Percentiles rank a stretch among this genome's conserved stretches.
Conservation (phyloP, 2,888 invertebrate species). For the Candidula unifasciata region DNA sequence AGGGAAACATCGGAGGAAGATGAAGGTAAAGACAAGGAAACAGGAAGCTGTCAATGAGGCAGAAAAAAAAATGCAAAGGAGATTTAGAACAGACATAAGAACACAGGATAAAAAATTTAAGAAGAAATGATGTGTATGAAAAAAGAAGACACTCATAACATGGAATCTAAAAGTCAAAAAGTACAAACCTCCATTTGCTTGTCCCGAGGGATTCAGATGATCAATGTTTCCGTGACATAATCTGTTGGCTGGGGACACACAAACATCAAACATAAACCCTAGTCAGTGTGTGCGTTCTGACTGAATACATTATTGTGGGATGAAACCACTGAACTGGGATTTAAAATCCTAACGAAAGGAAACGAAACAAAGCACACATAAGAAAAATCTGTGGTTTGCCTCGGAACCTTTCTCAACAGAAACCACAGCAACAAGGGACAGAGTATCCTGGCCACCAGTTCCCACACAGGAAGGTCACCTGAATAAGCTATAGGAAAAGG, state of each 20-base stretch:
- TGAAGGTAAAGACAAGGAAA: neutral
- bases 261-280: neutral
- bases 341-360: too few species aligned
- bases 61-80: neutral
- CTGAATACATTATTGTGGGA: too few species aligned
- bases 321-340: too few species aligned
- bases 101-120: neutral
- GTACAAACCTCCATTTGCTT: conserved; percentile 23
- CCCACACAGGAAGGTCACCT: too few species aligned
- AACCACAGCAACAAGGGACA: too few species aligned
- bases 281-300: too few species aligned
- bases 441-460: too few species aligned
- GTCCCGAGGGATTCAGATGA: conserved; percentile 22
- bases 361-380: too few species aligned
- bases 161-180: neutral
- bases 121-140: neutral
- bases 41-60: neutral
- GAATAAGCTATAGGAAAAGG: too few species aligned
- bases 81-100: neutral
- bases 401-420: too few species aligned
- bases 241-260: conserved; percentile 4
- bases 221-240: conserved; percentile 33
- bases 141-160: neutral
- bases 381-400: too few species aligned
- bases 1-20: too few species aligned